phyloP scores from a whole-genome alignment of 1,140 invertebrate species.

The Ephestia elutella region DNA sequence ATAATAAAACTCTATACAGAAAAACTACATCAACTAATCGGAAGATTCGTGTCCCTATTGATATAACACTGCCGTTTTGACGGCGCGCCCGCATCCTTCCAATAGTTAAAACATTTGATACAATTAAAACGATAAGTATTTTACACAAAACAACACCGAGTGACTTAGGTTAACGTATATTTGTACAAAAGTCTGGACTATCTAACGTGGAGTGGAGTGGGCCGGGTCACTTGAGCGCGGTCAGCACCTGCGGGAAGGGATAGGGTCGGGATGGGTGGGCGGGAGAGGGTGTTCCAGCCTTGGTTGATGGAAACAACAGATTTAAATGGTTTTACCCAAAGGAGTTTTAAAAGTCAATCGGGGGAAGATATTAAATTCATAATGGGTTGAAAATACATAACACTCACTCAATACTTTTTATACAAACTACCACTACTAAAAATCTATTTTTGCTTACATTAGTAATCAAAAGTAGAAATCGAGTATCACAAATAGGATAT shows the following conservation, averaged over 20 bases:
- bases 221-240: constrained; percentile 19
- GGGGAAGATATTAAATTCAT: too few relatives aligned
- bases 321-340: background rate
- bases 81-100: background rate
- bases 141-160: constrained; percentile 4
- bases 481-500: too few relatives aligned
- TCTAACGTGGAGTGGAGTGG: constrained; percentile 1
- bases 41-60: constrained; percentile 9
- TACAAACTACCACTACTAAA: too few relatives aligned
- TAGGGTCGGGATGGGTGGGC: constrained; percentile 1
- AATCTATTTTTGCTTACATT: too few relatives aligned
- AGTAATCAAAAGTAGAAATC: too few relatives aligned
- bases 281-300: background rate
- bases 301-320: too few relatives aligned
- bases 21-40: constrained; percentile 11
- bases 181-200: constrained; percentile 22
- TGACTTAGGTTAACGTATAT: constrained; percentile 11
- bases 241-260: constrained; percentile 25
- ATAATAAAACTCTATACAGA: constrained; percentile 5
- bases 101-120: constrained; percentile 4
- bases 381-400: too few relatives aligned
- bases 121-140: constrained; percentile 3
- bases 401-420: too few relatives aligned
- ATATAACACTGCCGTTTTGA: background rate
- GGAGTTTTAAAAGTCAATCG: too few relatives aligned